These are phyloP conservation scores for Augochlorella aurata DNA, from an alignment of 2,888 invertebrate genomes.

Conservation along the genomic window DNA sequence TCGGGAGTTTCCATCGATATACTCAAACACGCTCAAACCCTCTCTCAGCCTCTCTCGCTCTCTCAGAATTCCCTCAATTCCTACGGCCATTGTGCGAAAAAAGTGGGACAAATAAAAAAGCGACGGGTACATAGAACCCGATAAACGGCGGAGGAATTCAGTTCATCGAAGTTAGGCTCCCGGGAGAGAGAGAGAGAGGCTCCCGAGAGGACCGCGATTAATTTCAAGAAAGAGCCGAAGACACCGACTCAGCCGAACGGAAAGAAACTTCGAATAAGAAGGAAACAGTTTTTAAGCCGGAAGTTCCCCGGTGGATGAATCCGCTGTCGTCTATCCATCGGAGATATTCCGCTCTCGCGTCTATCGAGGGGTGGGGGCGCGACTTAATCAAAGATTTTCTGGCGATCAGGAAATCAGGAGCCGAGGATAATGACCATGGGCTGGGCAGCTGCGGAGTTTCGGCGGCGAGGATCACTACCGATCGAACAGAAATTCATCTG, in stretches of 20 bases:
- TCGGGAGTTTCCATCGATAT: background rate
- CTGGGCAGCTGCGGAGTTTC: slow-evolving; percentile 1
- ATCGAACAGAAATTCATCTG: background rate
- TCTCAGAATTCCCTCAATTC: background rate
- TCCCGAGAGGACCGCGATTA: slow-evolving; percentile 49
- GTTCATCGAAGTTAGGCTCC: slow-evolving; percentile 41
- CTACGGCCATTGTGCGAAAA: background rate
- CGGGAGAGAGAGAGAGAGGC: background rate
- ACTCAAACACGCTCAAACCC: background rate
- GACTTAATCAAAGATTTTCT: slow-evolving; percentile 13
- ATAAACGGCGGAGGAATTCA: slow-evolving; percentile 40
- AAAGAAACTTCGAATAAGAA: slow-evolving; percentile 12
- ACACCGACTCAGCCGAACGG: slow-evolving; percentile 34
- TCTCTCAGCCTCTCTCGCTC: too few species aligned
- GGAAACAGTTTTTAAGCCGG: slow-evolving; percentile 40
- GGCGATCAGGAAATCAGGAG: slow-evolving; percentile 6
- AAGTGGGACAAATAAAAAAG: slow-evolving; percentile 1
- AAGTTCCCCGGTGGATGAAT: slow-evolving; percentile 24
- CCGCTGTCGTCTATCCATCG: slow-evolving; percentile 1
- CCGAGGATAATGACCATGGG: background rate
- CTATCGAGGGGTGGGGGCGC: background rate
- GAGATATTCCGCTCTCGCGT: background rate
- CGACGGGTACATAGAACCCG: slow-evolving; percentile 39
- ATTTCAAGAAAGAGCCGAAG: slow-evolving; percentile 48
- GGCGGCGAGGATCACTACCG: background rate